Base-by-base conservation (phyloP, 2,113 vertebrate species). In the Psephotus haematonotus region DNA sequence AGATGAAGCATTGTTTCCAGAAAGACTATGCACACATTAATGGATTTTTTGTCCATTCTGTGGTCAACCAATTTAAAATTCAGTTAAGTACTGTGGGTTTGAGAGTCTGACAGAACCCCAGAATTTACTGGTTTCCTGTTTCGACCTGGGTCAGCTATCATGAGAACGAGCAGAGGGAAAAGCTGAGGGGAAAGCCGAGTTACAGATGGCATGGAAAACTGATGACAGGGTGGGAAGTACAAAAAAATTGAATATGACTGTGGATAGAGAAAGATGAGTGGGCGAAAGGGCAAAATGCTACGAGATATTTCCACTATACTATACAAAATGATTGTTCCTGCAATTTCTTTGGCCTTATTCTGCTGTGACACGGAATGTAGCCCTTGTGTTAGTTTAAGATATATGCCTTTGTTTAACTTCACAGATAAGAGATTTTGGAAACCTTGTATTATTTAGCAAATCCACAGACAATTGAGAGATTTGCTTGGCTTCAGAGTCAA, bases 21-120 rank as follows among this genome's bases (percentile, higher is more conserved):
- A 79, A 75, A 18, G 31, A 24, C 28, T 10, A 4, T 33, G 57
- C 7, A 59, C 31, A 44, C 0, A 0, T 75, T 76, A 79, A 86
- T 91, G 59, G 35, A 43, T 89, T 96, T 64, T 23, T 82, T 82
- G 37, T 78, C 37, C 35, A 9, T 76, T 92, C 63, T 70, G 37
- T 77, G 57, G 23, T 91, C 74, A 92, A 47, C 25, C 49, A 46
- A 69, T 94, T 92, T 80, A 76, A 83, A 89, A 89, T 72, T 92
- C 28, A 72, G 49, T 74, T 76, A 57, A 87, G 37, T 46, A 33
- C 24, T n/a, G 23, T 46, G 59, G 10, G 29, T 59, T 76, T 86
- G 43, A 88, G 83, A 47, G 28, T 79, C 65, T 87, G 49, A 62
- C 50, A 76, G 83, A 68, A 72, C 13, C 1, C 14, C 33, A 46